These are phyloP conservation scores for Phoenicopterus ruber DNA, from an alignment of 2,113 vertebrate species.

Conservation along the genomic window DNA sequence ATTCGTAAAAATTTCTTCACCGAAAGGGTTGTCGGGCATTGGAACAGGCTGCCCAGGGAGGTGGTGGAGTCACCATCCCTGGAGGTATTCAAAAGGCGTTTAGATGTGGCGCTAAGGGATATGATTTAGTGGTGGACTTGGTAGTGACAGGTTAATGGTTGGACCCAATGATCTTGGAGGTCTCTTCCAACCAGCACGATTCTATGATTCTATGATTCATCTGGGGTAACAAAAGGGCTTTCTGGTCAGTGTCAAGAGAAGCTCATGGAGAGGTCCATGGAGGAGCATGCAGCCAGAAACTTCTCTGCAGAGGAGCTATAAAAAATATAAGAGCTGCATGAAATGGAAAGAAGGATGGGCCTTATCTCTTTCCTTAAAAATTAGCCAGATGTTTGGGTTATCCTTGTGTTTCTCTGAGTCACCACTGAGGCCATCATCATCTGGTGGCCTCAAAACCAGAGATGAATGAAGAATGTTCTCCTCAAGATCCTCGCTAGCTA, in stretches of 20 bases:
- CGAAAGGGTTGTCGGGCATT: no score
- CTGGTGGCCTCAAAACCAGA: not conserved
- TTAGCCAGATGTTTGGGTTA: not conserved
- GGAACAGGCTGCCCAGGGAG: no score
- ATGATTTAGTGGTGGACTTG: no score
- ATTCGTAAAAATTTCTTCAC: no score
- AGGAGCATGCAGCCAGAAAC: not conserved
- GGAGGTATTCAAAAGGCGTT: no score
- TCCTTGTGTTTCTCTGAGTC: rapidly evolving
- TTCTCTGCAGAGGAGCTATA: not conserved
- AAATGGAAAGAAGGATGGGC: not conserved
- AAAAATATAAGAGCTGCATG: not conserved
- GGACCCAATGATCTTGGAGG: no score
- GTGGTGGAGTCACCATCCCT: no score
- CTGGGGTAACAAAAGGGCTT: not conserved
- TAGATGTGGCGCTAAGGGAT: no score
- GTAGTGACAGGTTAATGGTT: no score
- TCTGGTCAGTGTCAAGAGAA: not conserved
- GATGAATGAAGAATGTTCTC: not conserved
- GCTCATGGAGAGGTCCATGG: not conserved
- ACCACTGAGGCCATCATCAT: not conserved
- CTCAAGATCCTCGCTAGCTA: not conserved
- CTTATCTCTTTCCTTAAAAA: not conserved
- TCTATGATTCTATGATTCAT: no score
- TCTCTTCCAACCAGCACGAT: no score